Conservation (phyloP, 2,888 invertebrate genomes). For the Eupelmus urozonus region DNA sequence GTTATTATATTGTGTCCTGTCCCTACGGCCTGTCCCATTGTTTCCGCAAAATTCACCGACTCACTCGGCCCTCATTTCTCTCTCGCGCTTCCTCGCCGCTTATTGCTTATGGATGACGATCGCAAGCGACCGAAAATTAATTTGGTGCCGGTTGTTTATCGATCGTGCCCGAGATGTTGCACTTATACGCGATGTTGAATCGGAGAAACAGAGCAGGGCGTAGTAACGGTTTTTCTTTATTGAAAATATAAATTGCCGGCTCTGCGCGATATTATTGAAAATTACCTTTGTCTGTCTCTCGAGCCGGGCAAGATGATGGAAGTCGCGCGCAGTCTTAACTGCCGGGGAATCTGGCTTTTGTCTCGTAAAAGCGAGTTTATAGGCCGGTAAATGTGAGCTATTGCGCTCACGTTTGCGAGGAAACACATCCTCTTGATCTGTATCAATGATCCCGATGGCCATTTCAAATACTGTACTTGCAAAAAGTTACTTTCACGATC, state of each 20-base stretch:
- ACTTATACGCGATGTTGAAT: too few species aligned
- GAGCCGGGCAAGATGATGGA: too few species aligned
- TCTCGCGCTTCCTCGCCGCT: not conserved
- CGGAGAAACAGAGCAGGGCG: too few species aligned
- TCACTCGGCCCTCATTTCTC: conserved; percentile 25
- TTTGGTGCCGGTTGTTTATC: too few species aligned
- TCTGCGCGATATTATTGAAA: conserved; percentile 35
- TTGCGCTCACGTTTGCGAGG: not conserved
- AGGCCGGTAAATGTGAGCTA: conserved; percentile 3
- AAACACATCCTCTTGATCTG: not conserved
- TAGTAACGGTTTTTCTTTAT: conserved; percentile 10
- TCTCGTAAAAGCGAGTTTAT: conserved; percentile 37
- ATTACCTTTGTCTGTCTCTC: conserved; percentile 34
- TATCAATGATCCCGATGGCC: not conserved
- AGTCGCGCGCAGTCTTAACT: conserved; percentile 27
- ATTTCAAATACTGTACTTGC: not conserved
- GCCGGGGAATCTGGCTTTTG: conserved; percentile 9
- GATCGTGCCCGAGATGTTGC: too few species aligned
- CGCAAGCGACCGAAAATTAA: not conserved
- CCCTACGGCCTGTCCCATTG: conserved; percentile 23
- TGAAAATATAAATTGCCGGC: not conserved
- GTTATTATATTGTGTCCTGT: conserved; percentile 32
- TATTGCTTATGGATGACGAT: conserved; percentile 25
- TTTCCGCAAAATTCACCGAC: conserved; percentile 44
- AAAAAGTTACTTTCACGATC: too few species aligned